Evolutionary conservation across 2,113 vertebrate genomes (phyloP).

Genomic region (Scopus umbretta): DNA sequence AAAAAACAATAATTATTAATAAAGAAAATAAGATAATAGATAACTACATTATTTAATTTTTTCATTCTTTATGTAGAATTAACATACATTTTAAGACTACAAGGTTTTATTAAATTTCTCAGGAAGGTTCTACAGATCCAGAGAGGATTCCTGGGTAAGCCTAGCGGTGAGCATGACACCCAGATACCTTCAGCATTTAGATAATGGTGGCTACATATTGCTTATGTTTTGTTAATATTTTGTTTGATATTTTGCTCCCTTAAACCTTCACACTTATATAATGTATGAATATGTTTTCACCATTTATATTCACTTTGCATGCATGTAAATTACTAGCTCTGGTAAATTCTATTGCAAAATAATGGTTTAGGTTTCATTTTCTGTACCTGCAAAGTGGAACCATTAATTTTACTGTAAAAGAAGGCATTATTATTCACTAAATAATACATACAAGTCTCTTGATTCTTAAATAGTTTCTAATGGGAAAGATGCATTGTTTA

Average conservation of each 20-base stretch:
- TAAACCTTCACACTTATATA: not conserved
- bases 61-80: not conserved
- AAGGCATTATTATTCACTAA: not conserved
- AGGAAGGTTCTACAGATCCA: not conserved
- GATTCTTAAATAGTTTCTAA: not conserved
- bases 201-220: not conserved
- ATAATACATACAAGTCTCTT: not conserved
- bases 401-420: slow-evolving; percentile 19
- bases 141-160: not conserved
- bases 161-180: not conserved
- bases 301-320: not conserved
- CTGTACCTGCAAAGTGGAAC: not conserved
- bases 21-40: not conserved
- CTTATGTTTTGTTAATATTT: no score
- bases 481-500: not conserved
- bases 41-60: not conserved
- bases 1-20: not conserved
- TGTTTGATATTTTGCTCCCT: not conserved
- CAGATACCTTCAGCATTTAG: not conserved
- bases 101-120: not conserved
- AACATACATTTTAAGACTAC: not conserved
- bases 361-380: not conserved
- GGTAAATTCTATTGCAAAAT: not conserved
- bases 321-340: not conserved
- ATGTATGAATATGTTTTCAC: not conserved